These are phyloP conservation scores for Macrochelys suwanniensis DNA, from an alignment of 2,797 vertebrate genomes.

Conservation along the genomic window DNA sequence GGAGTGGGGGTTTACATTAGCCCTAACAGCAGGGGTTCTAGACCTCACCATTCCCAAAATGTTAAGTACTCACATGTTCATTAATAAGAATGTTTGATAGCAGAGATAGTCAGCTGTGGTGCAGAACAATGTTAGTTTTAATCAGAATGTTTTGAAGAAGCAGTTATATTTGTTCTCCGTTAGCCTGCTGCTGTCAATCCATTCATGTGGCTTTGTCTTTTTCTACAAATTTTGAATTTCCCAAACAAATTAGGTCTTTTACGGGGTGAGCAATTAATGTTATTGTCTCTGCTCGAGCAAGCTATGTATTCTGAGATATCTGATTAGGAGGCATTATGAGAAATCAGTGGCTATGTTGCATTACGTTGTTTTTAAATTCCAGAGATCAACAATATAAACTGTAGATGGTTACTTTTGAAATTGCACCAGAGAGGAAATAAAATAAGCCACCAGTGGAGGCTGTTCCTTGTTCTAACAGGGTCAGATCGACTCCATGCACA, in stretches of 20 bases:
- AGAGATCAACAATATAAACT: background rate
- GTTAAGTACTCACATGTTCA: background rate
- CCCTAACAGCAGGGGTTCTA: background rate
- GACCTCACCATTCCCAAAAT: background rate
- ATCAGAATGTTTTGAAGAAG: conserved; percentile 47
- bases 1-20: background rate
- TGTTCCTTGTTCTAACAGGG: background rate
- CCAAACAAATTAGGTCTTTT: background rate
- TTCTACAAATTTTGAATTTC: background rate
- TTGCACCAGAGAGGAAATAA: background rate
- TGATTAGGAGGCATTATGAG: background rate
- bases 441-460: background rate
- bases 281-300: background rate
- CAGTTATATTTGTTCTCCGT: background rate
- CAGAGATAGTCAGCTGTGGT: conserved; percentile 4
- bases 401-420: background rate
- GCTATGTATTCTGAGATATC: background rate
- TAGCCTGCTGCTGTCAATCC: background rate
- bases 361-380: background rate
- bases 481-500: fast-evolving
- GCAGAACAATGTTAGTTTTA: conserved; percentile 14
- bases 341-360: background rate
- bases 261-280: background rate
- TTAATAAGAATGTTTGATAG: conserved; percentile 51
- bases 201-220: background rate